Evolutionary conservation across 2,797 vertebrate genomes (phyloP).

Genomic region (Tokudaia tokunoshimensis): DNA sequence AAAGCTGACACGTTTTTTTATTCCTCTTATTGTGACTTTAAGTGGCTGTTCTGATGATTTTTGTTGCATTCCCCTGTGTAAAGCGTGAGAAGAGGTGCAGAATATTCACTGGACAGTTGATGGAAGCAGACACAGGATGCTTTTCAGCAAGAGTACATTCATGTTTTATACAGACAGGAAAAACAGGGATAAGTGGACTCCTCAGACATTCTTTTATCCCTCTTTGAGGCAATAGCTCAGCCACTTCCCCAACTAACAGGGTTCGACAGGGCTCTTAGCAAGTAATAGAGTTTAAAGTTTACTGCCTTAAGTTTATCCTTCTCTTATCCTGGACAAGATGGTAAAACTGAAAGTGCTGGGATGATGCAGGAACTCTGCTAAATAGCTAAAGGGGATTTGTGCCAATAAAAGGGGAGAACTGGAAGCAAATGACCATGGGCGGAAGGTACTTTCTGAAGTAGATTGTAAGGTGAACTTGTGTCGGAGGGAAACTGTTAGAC

Average conservation of each 20-base stretch:
- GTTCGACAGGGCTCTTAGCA: conserved; percentile 27
- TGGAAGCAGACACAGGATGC: conserved; percentile 14
- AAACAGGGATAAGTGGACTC: not conserved
- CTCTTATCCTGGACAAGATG: not conserved
- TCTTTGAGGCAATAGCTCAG: not conserved
- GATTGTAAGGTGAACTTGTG: conserved; percentile 38
- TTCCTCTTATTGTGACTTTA: not conserved
- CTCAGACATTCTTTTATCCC: not conserved
- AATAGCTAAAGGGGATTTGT: not conserved
- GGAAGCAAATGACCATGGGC: conserved; percentile 61
- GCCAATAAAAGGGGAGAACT: conserved; percentile 36
- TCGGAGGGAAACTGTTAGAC: not conserved
- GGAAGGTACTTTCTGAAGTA: conserved; percentile 54
- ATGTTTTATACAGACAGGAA: not conserved
- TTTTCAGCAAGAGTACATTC: conserved; percentile 9
- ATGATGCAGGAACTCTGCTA: not conserved
- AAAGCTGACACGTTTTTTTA: not conserved
- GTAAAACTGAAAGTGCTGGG: not conserved
- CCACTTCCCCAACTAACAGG: not conserved
- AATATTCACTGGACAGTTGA: not conserved
- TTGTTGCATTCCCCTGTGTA: not conserved
- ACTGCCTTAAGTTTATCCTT: not conserved
- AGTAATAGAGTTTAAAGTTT: conserved; percentile 33
- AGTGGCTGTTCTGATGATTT: not conserved
- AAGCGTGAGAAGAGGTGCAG: conserved; percentile 4